Evolutionary conservation across 2,113 vertebrate species (phyloP).

Genomic region (Chamaea fasciata): DNA sequence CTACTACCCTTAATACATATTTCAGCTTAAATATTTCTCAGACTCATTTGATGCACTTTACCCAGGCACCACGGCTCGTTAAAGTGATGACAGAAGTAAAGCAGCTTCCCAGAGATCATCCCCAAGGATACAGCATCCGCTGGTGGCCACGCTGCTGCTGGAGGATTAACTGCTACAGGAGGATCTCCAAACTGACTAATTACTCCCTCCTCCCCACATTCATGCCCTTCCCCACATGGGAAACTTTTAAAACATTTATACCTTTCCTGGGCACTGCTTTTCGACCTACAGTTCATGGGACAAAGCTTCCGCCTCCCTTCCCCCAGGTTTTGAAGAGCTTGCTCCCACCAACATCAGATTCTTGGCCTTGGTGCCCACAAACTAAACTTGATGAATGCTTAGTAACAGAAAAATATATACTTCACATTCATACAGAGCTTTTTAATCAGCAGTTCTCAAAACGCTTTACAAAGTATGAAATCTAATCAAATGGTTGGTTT

Average conservation of each 20-base stretch:
- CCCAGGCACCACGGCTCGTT: neutral
- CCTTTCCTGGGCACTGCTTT: slow-evolving; percentile 16
- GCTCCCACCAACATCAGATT: neutral
- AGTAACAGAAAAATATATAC: neutral
- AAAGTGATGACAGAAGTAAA: neutral
- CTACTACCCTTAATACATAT: neutral
- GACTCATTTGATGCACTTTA: neutral
- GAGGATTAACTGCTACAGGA: neutral
- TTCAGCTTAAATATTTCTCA: slow-evolving; percentile 12
- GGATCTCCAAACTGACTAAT: slow-evolving; percentile 3
- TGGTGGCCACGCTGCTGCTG: neutral
- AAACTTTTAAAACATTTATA: slow-evolving; percentile 31
- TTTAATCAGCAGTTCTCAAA: slow-evolving; percentile 6
- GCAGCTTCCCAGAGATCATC: neutral
- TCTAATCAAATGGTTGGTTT: neutral
- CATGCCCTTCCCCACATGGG: neutral
- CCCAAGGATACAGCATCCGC: neutral
- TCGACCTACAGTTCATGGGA: neutral
- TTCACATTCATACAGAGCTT: neutral
- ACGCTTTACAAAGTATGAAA: neutral
- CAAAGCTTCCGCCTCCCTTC: neutral
- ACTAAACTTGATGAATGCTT: neutral
- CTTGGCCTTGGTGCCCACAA: neutral
- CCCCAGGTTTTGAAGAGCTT: neutral
- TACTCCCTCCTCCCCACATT: neutral